phyloP scores from a whole-genome alignment of 2,113 vertebrate species.

The Forbesichthys papilliferus region DNA sequence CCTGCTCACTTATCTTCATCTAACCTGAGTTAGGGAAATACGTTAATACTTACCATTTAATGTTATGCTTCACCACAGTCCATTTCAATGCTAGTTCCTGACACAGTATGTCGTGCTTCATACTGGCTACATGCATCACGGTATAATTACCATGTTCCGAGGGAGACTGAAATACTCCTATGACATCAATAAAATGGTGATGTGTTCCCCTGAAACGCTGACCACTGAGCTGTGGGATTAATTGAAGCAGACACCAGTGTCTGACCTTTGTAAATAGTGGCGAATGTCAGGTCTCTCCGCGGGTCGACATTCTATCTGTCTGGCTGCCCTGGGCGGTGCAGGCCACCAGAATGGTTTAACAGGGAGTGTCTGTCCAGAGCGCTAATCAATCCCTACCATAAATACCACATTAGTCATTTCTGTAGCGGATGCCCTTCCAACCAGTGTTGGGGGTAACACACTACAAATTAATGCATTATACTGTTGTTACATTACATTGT shows the following conservation, averaged over 20 bases:
- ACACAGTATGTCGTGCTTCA: background rate
- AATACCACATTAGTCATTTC: conserved; percentile 30
- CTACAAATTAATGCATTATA: too few species aligned
- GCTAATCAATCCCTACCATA: conserved; percentile 1
- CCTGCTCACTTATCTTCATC: background rate
- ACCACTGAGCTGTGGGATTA: background rate
- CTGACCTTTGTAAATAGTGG: conserved; percentile 9
- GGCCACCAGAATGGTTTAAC: conserved; percentile 20
- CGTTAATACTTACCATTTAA: background rate
- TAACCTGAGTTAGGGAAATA: background rate
- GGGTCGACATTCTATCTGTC: conserved; percentile 11
- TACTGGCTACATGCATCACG: background rate
- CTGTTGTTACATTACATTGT: too few species aligned
- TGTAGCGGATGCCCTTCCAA: conserved; percentile 7
- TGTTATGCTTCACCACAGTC: background rate
- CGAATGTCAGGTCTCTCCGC: conserved; percentile 5
- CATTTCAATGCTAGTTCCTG: background rate
- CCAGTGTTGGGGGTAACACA: too few species aligned
- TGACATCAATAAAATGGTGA: background rate
- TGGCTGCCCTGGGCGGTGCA: background rate
- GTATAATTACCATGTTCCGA: background rate
- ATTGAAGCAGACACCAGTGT: conserved; percentile 13
- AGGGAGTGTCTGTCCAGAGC: conserved; percentile 9
- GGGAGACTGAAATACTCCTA: background rate
- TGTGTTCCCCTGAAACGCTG: background rate